These are phyloP conservation scores for Aphelinus atriplicis DNA, from an alignment of 1,140 invertebrate genomes.

Conservation along the genomic window DNA sequence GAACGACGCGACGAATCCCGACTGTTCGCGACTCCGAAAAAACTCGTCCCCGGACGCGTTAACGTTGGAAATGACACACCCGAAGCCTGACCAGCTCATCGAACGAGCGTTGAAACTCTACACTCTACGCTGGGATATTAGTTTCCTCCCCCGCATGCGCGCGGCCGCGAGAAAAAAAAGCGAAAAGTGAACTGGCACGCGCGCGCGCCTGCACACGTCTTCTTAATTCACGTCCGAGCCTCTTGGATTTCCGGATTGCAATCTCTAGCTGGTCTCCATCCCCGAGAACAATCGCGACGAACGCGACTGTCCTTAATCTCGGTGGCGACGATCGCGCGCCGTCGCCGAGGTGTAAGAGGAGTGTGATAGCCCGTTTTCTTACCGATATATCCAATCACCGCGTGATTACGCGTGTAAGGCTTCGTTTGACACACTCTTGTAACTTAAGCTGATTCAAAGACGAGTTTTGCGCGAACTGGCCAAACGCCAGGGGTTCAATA, in stretches of 20 bases:
- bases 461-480: neutral
- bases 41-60: no score
- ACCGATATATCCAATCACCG: constrained; percentile 26
- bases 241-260: constrained; percentile 20
- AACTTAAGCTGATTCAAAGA: constrained; percentile 56
- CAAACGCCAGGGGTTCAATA: constrained; percentile 42
- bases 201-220: neutral
- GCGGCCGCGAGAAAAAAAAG: neutral
- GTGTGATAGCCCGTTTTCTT: no score
- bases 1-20: no score
- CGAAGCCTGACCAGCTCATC: no score
- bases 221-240: constrained; percentile 11
- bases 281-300: constrained; percentile 14
- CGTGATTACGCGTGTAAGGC: constrained; percentile 43
- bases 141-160: neutral
- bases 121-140: neutral
- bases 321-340: no score
- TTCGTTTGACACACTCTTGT: constrained; percentile 56
- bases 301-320: constrained; percentile 32
- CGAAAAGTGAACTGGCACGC: neutral
- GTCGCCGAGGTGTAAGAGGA: no score
- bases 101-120: no score
- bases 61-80: no score
- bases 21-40: no score
- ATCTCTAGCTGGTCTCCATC: no score